Conservation (phyloP, 2,797 vertebrate genomes). For the Crypturellus tataupa region DNA sequence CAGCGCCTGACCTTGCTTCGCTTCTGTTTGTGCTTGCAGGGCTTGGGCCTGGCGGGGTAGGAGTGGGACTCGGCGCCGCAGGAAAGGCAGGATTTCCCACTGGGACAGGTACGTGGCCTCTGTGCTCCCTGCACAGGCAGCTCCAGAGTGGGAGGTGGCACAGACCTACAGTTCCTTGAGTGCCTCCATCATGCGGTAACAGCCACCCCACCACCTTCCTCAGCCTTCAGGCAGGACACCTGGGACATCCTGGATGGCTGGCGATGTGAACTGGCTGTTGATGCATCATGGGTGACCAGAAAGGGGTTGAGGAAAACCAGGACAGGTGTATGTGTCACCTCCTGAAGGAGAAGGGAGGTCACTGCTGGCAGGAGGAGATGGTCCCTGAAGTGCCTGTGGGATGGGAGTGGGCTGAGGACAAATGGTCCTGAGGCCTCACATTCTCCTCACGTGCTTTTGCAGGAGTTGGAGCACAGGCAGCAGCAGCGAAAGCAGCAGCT, state of each 20-base stretch:
- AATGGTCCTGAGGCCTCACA: not conserved
- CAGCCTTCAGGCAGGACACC: accelerated
- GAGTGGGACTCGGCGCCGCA: slow-evolving; percentile 81
- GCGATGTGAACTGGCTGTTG: not conserved
- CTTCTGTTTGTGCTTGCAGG: slow-evolving; percentile 69
- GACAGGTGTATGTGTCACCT: not conserved
- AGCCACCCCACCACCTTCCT: accelerated
- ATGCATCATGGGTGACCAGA: not conserved
- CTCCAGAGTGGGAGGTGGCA: not conserved
- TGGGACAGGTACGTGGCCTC: slow-evolving; percentile 86
- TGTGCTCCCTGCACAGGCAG: not conserved
- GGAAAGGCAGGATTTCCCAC: slow-evolving; percentile 91
- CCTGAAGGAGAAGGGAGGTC: accelerated
- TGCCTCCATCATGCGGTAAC: accelerated
- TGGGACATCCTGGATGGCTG: not conserved
- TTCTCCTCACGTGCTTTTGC: not conserved
- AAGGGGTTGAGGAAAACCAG: not conserved
- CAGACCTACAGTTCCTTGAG: not conserved
- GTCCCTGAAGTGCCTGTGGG: not conserved
- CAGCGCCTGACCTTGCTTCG: not conserved
- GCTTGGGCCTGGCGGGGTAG: slow-evolving; percentile 79
- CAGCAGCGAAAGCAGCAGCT: slow-evolving; percentile 84
- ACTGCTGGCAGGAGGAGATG: not conserved
- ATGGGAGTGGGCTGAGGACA: not conserved
- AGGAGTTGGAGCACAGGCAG: slow-evolving; percentile 86